Evolutionary conservation across 2,888 invertebrate genomes (phyloP).

Genomic region (Pelosia muscerda): DNA sequence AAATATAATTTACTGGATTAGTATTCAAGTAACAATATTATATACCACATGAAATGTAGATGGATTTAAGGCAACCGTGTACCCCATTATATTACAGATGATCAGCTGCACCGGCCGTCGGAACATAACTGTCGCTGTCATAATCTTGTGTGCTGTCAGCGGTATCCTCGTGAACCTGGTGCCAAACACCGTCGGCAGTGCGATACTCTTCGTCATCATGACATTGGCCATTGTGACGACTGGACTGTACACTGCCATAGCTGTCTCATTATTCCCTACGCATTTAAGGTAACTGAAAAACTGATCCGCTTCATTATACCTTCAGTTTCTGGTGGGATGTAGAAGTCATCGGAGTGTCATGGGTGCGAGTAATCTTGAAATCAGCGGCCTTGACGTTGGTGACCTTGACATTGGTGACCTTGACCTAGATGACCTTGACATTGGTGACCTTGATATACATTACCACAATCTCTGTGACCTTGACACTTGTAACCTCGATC

Average conservation of each 20-base stretch:
- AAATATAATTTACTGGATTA: too few species aligned
- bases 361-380: too few species aligned
- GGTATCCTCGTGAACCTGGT: constrained; percentile 88
- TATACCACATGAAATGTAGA: neutral
- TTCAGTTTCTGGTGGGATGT: too few species aligned
- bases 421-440: too few species aligned
- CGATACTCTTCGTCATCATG: constrained; percentile 79
- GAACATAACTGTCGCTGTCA: constrained; percentile 67
- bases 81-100: constrained; percentile 3
- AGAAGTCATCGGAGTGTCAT: too few species aligned
- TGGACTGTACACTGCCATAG: constrained; percentile 83
- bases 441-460: too few species aligned
- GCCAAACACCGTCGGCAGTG: constrained; percentile 85
- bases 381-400: too few species aligned
- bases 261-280: constrained; percentile 86
- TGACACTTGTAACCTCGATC: too few species aligned
- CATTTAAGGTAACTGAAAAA: constrained; percentile 65
- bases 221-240: constrained; percentile 75
- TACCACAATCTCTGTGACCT: too few species aligned
- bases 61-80: neutral
- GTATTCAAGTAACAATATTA: too few species aligned
- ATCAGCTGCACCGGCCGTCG: neutral
- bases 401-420: too few species aligned
- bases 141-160: constrained; percentile 76
- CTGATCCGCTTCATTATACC: too few species aligned